phyloP scores from a whole-genome alignment of 2,888 invertebrate species.

The Drosophila affinis region DNA sequence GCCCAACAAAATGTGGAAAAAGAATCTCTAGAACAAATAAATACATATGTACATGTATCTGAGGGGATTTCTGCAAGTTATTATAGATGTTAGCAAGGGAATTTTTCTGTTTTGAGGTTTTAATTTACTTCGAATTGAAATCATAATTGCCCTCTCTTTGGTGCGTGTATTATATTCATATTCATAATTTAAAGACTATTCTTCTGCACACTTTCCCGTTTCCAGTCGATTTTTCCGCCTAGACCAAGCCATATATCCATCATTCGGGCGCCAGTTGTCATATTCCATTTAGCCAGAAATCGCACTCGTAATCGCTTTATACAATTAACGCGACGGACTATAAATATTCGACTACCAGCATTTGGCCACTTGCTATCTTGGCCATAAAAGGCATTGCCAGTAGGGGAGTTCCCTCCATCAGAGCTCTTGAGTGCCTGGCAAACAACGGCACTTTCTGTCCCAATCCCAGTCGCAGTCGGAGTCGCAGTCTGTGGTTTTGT shows the following conservation, averaged over 20 bases:
- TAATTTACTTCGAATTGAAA: background rate
- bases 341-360: constrained; percentile 16
- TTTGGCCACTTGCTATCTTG: constrained; percentile 24
- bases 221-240: background rate
- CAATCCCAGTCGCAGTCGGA: background rate
- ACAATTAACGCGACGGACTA: background rate
- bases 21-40: constrained; percentile 18
- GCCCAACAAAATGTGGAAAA: background rate
- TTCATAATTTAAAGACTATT: no score
- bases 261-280: background rate
- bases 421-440: constrained; percentile 21
- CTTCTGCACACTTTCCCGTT: background rate
- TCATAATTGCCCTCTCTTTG: no score
- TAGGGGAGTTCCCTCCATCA: constrained; percentile 57
- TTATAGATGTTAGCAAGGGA: background rate
- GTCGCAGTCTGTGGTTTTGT: constrained; percentile 28
- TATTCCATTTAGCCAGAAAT: constrained; percentile 3
- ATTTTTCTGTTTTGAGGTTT: background rate
- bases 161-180: no score
- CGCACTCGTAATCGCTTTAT: constrained; percentile 1
- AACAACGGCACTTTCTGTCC: constrained; percentile 42
- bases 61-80: constrained; percentile 19
- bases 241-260: background rate
- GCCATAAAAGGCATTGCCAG: constrained; percentile 39
- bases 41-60: background rate